phyloP scores from a whole-genome alignment of 2,113 vertebrate genomes.

The Balaenoptera acutorostrata region DNA sequence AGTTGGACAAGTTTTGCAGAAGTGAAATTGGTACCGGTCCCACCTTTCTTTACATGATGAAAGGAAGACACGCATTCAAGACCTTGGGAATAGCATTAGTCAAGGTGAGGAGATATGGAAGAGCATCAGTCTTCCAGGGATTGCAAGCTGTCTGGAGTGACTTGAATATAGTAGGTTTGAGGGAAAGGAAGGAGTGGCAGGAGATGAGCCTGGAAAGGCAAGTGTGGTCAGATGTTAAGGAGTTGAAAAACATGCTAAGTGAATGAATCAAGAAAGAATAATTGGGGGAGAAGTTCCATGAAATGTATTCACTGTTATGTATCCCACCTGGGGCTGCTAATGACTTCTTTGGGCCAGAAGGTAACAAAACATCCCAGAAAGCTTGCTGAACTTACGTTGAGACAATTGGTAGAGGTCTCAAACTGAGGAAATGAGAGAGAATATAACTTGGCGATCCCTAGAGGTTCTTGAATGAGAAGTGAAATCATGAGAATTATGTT shows the following conservation, averaged over 20 bases:
- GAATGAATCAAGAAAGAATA: neutral
- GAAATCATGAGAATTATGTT: neutral
- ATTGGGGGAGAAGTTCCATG: neutral
- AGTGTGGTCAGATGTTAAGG: neutral
- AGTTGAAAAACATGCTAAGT: neutral
- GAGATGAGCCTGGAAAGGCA: neutral
- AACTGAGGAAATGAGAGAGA: neutral
- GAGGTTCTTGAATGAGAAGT: neutral
- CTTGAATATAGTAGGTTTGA: neutral
- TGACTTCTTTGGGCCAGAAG: neutral
- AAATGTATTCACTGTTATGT: neutral
- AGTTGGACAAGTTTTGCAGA: neutral
- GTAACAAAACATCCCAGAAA: neutral
- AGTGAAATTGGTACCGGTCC: neutral
- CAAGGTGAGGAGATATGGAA: neutral
- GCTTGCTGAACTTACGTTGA: neutral
- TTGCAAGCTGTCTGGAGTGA: neutral
- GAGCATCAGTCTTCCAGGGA: neutral
- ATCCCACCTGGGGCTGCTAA: neutral
- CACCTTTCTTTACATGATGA: neutral
- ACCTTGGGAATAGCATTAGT: neutral
- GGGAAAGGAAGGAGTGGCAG: neutral
- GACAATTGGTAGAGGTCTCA: neutral
- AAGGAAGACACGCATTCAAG: neutral
- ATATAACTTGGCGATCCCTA: neutral